Evolutionary conservation across 2,113 vertebrate species (phyloP).

Genomic region (Stigmatopora argus): DNA sequence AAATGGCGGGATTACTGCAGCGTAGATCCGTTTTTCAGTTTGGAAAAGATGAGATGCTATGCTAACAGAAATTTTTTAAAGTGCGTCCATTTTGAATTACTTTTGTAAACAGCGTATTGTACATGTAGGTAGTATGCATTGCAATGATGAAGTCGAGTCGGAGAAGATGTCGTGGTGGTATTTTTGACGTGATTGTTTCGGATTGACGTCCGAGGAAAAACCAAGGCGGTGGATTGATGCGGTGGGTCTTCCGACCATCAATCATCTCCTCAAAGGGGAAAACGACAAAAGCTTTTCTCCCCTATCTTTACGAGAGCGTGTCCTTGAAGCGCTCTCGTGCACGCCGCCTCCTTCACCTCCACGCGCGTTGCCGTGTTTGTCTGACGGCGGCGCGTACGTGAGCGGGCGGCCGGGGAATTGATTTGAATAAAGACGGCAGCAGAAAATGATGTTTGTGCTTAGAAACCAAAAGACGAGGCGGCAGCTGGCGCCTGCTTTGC

Average conservation of each 20-base stretch:
- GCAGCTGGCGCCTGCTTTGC: conserved; percentile 58
- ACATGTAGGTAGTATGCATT: too few species aligned
- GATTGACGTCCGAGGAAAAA: not conserved
- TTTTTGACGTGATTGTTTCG: not conserved
- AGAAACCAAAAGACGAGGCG: not conserved
- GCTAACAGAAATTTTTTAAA: too few species aligned
- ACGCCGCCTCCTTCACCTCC: conserved; percentile 30
- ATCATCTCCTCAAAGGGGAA: conserved; percentile 16
- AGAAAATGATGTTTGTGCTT: conserved; percentile 11
- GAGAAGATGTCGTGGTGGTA: not conserved
- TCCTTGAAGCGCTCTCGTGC: conserved; percentile 52
- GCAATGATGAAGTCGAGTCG: not conserved
- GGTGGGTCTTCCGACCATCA: conserved; percentile 21
- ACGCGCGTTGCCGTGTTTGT: conserved; percentile 20
- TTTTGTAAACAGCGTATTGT: too few species aligned
- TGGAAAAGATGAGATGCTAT: too few species aligned
- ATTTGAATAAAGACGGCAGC: conserved; percentile 42
- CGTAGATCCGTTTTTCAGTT: too few species aligned
- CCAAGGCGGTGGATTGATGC: conserved; percentile 6
- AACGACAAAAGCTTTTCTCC: conserved; percentile 22
- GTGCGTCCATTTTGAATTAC: too few species aligned
- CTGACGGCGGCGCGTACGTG: conserved; percentile 21
- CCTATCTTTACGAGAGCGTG: conserved; percentile 34
- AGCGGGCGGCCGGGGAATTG: conserved; percentile 44
- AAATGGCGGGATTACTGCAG: too few species aligned